A percentile compares a stretch with the other conserved stretches of the same genome.
Conservation (phyloP, 2,113 vertebrate genomes). For the Embiotoca jacksoni region DNA sequence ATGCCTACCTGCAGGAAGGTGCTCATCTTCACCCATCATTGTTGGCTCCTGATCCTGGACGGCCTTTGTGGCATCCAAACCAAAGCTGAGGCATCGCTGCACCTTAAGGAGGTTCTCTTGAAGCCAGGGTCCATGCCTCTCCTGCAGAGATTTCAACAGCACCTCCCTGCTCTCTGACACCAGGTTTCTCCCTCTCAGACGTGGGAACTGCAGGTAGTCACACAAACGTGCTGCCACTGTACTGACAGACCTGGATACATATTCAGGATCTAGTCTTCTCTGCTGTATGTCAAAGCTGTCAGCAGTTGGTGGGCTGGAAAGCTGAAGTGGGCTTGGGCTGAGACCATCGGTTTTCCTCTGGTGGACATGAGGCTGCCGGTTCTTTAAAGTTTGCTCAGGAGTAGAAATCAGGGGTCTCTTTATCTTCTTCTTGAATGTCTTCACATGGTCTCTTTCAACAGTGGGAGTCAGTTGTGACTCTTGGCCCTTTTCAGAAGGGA, state of each 20-base stretch:
- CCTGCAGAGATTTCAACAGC: constrained; percentile 76
- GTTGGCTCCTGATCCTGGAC: constrained; percentile 2
- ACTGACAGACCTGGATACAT: constrained; percentile 23
- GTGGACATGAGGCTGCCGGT: background rate
- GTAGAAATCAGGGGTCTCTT: constrained; percentile 12
- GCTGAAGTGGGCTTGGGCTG: constrained; percentile 14
- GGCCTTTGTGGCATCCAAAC: background rate
- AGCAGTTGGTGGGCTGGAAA: constrained; percentile 15
- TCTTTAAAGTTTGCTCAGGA: constrained; percentile 33
- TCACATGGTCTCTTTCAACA: constrained; percentile 25
- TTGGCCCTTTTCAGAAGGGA: constrained; percentile 8
- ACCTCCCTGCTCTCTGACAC: constrained; percentile 80
- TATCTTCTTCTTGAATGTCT: constrained; percentile 4
- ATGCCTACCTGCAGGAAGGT: constrained; percentile 53
- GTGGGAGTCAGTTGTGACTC: constrained; percentile 17
- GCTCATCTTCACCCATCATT: background rate
- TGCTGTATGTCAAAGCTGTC: constrained; percentile 18
- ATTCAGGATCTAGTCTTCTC: background rate
- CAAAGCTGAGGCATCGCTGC: constrained; percentile 25
- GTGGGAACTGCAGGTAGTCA: constrained; percentile 67
- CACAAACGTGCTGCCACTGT: constrained; percentile 77
- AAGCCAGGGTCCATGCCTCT: constrained; percentile 80
- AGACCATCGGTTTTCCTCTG: background rate
- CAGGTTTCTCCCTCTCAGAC: constrained; percentile 74
- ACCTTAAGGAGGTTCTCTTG: constrained; percentile 71